Evolutionary conservation across 2,797 vertebrate genomes (phyloP).

Genomic region (Garrulus glandarius): DNA sequence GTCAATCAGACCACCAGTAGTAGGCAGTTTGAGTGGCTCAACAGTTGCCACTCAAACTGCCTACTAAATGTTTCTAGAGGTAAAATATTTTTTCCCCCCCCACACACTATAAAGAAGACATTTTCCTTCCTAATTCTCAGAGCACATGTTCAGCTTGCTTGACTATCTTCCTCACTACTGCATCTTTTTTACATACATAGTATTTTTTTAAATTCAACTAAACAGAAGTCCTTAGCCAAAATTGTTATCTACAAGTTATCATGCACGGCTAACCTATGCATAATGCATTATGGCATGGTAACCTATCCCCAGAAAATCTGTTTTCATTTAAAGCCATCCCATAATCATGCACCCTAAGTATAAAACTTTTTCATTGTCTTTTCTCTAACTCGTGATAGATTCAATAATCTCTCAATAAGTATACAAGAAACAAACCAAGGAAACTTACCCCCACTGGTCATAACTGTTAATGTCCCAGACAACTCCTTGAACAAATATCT

Average conservation of each 20-base stretch:
- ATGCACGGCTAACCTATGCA: neutral
- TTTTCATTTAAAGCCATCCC: neutral
- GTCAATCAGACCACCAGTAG: neutral
- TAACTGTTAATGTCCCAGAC: conserved; percentile 99
- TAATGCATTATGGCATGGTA: neutral
- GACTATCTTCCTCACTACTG: neutral
- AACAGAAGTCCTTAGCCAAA: neutral
- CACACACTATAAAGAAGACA: fast-evolving
- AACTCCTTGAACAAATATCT: conserved; percentile 96
- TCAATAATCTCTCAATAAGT: neutral
- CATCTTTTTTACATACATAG: neutral
- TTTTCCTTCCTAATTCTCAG: neutral
- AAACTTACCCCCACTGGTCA: conserved; percentile 97
- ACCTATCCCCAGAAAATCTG: neutral
- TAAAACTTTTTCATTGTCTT: neutral
- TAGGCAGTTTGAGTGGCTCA: neutral
- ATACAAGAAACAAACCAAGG: neutral
- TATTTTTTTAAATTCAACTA: neutral
- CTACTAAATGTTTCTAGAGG: neutral
- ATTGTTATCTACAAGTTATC: neutral
- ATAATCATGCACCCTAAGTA: neutral
- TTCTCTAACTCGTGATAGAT: neutral
- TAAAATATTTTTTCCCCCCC: neutral
- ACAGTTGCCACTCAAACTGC: neutral
- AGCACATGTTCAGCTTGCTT: neutral